Evolutionary conservation across 1,140 invertebrate species (phyloP), one percentile per base, ranked within the genome.

Genomic region (Hyles vespertilio): DNA sequence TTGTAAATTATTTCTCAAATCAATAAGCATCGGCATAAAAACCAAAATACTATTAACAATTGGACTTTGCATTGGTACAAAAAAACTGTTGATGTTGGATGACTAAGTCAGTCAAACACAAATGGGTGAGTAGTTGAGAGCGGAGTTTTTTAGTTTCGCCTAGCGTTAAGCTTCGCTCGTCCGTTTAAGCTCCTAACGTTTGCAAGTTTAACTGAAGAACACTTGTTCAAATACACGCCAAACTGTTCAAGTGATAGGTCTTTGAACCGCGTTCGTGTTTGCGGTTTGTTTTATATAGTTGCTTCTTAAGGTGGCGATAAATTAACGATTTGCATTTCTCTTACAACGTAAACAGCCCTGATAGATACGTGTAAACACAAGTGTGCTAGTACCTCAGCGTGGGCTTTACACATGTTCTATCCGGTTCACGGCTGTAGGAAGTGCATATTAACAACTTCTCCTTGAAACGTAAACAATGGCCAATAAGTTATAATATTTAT

Each of bases 321-420:
- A 85, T 81, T 85, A 85, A 79, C 79, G 75, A 87, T 87, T 85
- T 84, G 81, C 82, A 81, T 85, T 76, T 83, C 72, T 77, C 69
- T 65, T 56, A 65, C 66, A 62, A 76, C 65, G 80, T 84, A 84
- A 84, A 79, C 74, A 77, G 56, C 70, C 62, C 63, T 77, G 73
- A 74, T 76, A 66, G 73, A 74, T 76, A 66, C 76, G 75, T 81
- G 76, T 79, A 74, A 72, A 79, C 76, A 76, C 64, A 58, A 67
- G 64, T 80, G 69, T 77, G 74, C 77, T 74, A 77, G 76, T 76
- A 77, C 65, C 60, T 70, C 56, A 54, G 58, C 62, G 60, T 56
- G 59, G 66, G 59, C 22, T 57, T 65, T 48, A n/a, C n/a, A 48
- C 46, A n/a, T 48, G n/a, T 11, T 48, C 46, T 48, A 48, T 11